These are phyloP conservation scores for Motacilla tschutschensis DNA, from an alignment of 2,113 vertebrate species.

Conservation along the genomic window DNA sequence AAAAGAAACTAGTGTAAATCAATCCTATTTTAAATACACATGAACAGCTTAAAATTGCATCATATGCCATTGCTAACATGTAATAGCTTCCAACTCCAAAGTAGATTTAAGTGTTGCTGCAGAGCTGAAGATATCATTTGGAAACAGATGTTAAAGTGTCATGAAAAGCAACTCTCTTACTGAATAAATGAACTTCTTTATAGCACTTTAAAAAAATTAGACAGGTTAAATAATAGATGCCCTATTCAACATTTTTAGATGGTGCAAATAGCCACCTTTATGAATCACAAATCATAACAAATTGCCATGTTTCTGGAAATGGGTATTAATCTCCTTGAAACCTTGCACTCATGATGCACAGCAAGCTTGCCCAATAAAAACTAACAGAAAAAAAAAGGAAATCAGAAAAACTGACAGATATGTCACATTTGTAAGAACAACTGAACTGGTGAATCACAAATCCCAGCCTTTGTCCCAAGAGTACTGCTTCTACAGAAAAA, in stretches of 20 bases:
- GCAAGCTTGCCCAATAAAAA: background rate
- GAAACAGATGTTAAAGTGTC: slow-evolving; percentile 60
- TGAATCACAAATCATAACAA: slow-evolving; percentile 17
- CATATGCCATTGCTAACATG: slow-evolving; percentile 1
- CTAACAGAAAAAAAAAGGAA: background rate
- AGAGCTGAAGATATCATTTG: slow-evolving; percentile 45
- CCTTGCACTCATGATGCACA: background rate
- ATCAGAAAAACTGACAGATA: background rate
- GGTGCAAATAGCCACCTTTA: background rate
- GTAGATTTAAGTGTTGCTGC: slow-evolving; percentile 54
- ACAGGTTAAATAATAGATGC: slow-evolving; percentile 13
- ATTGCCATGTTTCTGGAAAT: background rate
- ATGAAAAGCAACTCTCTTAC: slow-evolving; percentile 32
- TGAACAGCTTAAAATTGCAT: slow-evolving; percentile 53
- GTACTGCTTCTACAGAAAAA: background rate
- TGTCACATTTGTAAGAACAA: background rate
- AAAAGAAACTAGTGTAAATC: slow-evolving; percentile 55
- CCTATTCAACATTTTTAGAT: background rate
- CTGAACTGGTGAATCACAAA: background rate
- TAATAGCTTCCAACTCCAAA: slow-evolving; percentile 46
- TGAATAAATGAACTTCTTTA: slow-evolving; percentile 21
- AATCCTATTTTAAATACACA: slow-evolving; percentile 56
- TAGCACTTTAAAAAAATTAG: background rate
- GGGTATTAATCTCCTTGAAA: slow-evolving; percentile 9
- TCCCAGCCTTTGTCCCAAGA: background rate